Conservation (phyloP, 2,113 vertebrate genomes). For the Nothoprocta pentlandii region DNA sequence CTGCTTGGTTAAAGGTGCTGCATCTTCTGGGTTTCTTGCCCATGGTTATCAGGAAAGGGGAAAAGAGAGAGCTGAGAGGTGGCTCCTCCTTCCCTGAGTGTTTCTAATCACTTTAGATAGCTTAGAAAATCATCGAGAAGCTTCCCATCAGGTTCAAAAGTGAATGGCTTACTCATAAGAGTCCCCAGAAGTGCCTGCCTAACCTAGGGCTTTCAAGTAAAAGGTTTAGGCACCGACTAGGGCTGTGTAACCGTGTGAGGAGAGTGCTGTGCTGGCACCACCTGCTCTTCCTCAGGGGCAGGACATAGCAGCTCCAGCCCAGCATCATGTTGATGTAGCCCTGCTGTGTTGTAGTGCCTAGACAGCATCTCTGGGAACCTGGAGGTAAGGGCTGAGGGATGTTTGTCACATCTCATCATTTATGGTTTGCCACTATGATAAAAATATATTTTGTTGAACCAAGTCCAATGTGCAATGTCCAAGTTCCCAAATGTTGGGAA, state of each 20-base stretch:
- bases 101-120: background rate
- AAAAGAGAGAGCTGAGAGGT: background rate
- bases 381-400: too few relatives aligned
- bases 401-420: background rate
- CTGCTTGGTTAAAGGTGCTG: background rate
- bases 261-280: fast-evolving
- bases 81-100: background rate
- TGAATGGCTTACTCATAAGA: background rate
- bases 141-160: background rate
- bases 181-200: background rate
- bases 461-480: background rate
- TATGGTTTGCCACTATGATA: background rate
- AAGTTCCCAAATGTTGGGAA: background rate
- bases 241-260: fast-evolving
- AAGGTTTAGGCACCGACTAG: background rate
- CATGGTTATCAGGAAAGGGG: background rate
- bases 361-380: background rate
- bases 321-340: background rate
- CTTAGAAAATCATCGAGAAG: background rate
- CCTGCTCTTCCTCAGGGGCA: background rate
- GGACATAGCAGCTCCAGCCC: background rate
- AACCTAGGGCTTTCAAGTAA: background rate
- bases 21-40: background rate
- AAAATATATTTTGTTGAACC: background rate
- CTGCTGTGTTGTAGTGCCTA: background rate